Percentiles rank a stretch among this genome's conserved stretches.
Evolutionary conservation across 2,113 vertebrate genomes (phyloP).

Genomic region (Lepus europaeus): DNA sequence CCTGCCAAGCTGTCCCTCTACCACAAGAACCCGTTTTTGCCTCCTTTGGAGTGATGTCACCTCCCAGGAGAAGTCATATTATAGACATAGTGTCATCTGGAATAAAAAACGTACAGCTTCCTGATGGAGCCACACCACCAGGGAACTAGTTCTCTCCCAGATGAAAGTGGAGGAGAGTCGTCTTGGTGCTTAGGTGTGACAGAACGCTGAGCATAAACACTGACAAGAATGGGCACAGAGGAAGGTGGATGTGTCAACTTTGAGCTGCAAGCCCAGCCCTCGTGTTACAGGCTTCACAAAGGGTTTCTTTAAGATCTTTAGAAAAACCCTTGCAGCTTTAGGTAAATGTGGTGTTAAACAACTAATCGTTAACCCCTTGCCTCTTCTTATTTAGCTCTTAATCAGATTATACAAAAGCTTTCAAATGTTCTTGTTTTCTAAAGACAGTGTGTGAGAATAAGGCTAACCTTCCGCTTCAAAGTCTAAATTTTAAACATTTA

Average conservation of each 20-base stretch:
- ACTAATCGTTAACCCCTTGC: slow-evolving; percentile 63
- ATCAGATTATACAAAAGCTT: slow-evolving; percentile 71
- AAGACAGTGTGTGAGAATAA: neutral
- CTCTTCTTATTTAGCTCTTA: slow-evolving; percentile 65
- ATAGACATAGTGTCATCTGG: neutral
- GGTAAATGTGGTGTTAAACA: slow-evolving; percentile 66
- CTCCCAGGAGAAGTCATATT: neutral
- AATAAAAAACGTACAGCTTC: neutral
- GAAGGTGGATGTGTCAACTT: slow-evolving; percentile 10
- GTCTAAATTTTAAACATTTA: slow-evolving; percentile 9
- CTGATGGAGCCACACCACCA: neutral
- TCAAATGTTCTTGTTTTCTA: slow-evolving; percentile 61
- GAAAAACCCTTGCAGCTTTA: slow-evolving; percentile 70
- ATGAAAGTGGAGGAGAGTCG: neutral
- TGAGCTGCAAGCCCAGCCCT: slow-evolving; percentile 53
- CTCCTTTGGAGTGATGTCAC: neutral
- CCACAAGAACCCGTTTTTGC: neutral
- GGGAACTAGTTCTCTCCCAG: neutral
- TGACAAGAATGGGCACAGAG: neutral
- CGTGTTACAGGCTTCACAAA: slow-evolving; percentile 58
- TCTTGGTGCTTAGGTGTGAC: neutral
- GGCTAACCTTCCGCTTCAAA: neutral
- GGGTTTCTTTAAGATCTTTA: slow-evolving; percentile 51
- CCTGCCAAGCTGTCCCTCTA: neutral
- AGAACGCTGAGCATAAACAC: neutral